Evolutionary conservation across 1,140 invertebrate genomes (phyloP).

Genomic region (Aphidius gifuensis): DNA sequence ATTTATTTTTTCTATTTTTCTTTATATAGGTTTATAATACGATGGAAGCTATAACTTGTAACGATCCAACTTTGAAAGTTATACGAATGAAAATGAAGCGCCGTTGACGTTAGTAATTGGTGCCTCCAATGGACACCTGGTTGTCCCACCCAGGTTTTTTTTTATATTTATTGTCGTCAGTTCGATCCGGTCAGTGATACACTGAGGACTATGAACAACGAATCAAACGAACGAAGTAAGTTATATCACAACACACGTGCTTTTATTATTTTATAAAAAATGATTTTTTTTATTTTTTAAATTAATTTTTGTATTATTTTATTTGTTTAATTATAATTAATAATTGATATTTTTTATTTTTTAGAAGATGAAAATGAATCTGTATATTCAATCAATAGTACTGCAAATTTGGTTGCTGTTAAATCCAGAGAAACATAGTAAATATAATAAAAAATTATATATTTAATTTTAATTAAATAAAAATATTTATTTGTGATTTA

Average conservation of each 20-base stretch:
- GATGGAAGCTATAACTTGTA: too few relatives aligned
- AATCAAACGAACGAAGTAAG: slow-evolving; percentile 34
- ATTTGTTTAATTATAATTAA: slow-evolving; percentile 14
- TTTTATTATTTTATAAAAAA: not conserved
- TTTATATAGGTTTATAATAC: too few relatives aligned
- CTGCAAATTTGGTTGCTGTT: slow-evolving; percentile 40
- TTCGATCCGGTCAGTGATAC: slow-evolving; percentile 51
- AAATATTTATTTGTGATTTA: not conserved
- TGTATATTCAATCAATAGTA: slow-evolving; percentile 42
- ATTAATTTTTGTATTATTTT: not conserved
- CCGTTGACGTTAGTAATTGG: slow-evolving; percentile 28
- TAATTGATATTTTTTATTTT: slow-evolving; percentile 18
- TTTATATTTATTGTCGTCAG: slow-evolving; percentile 43
- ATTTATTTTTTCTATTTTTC: too few relatives aligned
- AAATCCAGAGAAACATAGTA: slow-evolving; percentile 44
- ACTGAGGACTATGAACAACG: slow-evolving; percentile 48
- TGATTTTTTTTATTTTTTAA: too few relatives aligned
- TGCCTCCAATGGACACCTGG: slow-evolving; percentile 40
- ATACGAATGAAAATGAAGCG: slow-evolving; percentile 27
- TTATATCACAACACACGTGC: slow-evolving; percentile 26
- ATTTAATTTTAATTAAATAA: not conserved
- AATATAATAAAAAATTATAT: slow-evolving; percentile 29
- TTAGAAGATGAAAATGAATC: slow-evolving; percentile 34
- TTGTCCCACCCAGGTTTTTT: slow-evolving; percentile 45
- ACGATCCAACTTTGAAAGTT: not conserved